Conservation (phyloP, 2,797 vertebrate genomes). For the Cyclura pinguis region DNA sequence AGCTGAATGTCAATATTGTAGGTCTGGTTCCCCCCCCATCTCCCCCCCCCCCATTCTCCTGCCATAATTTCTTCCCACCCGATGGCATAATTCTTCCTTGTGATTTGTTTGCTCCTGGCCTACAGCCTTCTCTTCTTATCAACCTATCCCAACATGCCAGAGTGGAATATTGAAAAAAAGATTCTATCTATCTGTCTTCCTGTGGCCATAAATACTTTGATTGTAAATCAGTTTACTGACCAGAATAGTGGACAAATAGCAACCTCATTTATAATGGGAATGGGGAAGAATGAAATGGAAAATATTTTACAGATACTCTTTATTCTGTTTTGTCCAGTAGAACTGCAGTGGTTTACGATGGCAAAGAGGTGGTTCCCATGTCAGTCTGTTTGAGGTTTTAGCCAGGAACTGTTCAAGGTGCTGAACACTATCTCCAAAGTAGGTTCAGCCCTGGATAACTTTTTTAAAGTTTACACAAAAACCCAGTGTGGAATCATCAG, state of each 20-base stretch:
- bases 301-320: neutral
- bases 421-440: too few relatives aligned
- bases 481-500: too few relatives aligned
- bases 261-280: neutral
- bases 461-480: too few relatives aligned
- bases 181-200: neutral
- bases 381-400: too few relatives aligned
- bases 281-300: neutral
- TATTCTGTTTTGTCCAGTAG: neutral
- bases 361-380: too few relatives aligned
- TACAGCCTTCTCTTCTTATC: neutral
- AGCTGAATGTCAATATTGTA: neutral
- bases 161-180: slow-evolving; percentile 16
- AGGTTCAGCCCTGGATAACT: too few relatives aligned
- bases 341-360: neutral
- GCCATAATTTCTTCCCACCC: neutral
- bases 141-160: neutral
- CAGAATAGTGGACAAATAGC: neutral
- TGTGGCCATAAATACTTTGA: neutral
- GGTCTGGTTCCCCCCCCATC: neutral
- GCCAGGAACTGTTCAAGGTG: too few relatives aligned
- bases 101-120: slow-evolving; percentile 10
- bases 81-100: neutral
- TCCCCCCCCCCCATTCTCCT: neutral
- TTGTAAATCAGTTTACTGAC: neutral